Conservation (phyloP, 1,140 invertebrate species). For the Listronotus bonariensis region DNA sequence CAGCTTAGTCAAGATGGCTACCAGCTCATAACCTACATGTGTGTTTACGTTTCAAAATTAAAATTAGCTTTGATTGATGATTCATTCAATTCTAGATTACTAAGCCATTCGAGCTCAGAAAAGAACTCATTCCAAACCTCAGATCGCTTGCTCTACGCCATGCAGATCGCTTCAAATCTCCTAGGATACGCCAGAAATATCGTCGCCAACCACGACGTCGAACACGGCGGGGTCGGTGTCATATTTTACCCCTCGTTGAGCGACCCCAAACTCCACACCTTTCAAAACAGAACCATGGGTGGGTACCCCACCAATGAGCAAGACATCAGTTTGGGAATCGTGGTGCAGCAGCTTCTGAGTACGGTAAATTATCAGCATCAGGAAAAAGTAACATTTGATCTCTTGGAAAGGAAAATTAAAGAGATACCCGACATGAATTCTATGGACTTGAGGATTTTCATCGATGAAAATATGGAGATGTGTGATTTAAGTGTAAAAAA, state of each 20-base stretch:
- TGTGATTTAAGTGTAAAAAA: slow-evolving; percentile 50
- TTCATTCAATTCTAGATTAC: slow-evolving; percentile 8
- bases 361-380: slow-evolving; percentile 62
- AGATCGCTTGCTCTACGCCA: slow-evolving; percentile 44
- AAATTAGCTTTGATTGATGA: too few species aligned
- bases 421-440: slow-evolving; percentile 57
- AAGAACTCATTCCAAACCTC: slow-evolving; percentile 48
- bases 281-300: slow-evolving; percentile 36
- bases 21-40: too few species aligned
- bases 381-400: slow-evolving; percentile 58
- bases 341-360: slow-evolving; percentile 62
- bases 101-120: slow-evolving; percentile 20
- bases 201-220: slow-evolving; percentile 59
- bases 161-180: slow-evolving; percentile 71
- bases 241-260: slow-evolving; percentile 56
- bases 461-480: slow-evolving; percentile 40
- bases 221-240: slow-evolving; percentile 59
- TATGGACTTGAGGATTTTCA: slow-evolving; percentile 56
- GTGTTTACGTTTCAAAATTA: too few species aligned
- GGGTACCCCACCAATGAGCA: slow-evolving; percentile 44
- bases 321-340: slow-evolving; percentile 53
- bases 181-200: slow-evolving; percentile 69
- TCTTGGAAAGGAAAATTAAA: slow-evolving; percentile 53
- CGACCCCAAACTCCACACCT: slow-evolving; percentile 44
- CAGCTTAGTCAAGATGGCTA: too few species aligned